phyloP scores from a whole-genome alignment of 2,888 invertebrate species.

The Euspilapteryx auroguttella region DNA sequence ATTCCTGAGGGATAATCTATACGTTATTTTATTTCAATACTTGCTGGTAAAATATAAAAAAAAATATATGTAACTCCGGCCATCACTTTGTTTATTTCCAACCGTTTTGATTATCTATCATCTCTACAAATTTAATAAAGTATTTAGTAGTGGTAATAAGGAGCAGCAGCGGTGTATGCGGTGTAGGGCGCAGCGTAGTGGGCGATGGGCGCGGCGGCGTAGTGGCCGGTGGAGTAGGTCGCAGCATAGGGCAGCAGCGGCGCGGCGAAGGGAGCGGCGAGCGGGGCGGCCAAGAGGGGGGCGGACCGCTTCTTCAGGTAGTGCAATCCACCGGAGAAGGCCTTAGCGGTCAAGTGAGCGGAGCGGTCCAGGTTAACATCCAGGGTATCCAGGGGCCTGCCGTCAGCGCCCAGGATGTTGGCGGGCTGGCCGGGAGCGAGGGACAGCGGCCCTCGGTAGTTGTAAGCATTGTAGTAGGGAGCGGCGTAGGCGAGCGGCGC shows the following conservation, averaged over 20 bases:
- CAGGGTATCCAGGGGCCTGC: constrained; percentile 44
- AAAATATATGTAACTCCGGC: too few relatives aligned
- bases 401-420: constrained; percentile 36
- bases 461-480: constrained; percentile 17
- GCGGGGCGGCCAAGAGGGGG: constrained; percentile 5
- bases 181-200: constrained; percentile 17
- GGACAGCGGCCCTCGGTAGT: constrained; percentile 41
- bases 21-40: too few relatives aligned
- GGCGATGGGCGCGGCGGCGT: constrained; percentile 9
- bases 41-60: too few relatives aligned
- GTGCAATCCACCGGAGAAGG: constrained; percentile 23
- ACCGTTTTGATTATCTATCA: too few relatives aligned
- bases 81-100: too few relatives aligned
- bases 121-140: too few relatives aligned
- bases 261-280: constrained; percentile 4
- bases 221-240: too few relatives aligned
- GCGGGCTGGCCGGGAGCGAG: constrained; percentile 47
- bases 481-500: constrained; percentile 18
- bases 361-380: constrained; percentile 47
- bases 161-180: constrained; percentile 23
- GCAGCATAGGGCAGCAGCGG: constrained; percentile 9
- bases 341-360: constrained; percentile 38
- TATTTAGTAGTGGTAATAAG: too few relatives aligned
- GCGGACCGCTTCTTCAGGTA: constrained; percentile 24
- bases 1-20: too few relatives aligned